Evolutionary conservation across 2,888 invertebrate genomes (phyloP), one percentile per base, ranked within the genome.

Genomic region (Cryptocheilus praepositus): DNA sequence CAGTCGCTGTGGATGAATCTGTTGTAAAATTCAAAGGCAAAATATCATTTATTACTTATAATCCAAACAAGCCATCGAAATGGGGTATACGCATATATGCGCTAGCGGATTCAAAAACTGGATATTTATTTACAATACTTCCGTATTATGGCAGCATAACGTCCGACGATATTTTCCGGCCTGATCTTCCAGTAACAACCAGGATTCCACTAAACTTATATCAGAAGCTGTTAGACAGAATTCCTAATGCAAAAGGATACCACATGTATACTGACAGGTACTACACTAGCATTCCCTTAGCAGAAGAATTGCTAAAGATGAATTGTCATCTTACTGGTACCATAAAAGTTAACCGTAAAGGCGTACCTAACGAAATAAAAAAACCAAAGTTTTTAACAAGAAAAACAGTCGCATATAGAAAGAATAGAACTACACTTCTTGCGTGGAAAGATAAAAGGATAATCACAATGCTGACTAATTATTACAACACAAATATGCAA

Each of bases 131-230:
- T 62, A 54, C 64, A 36, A 70, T 80, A 63, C 73, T 78, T 63
- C 72, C 76, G 11, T 77, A 79, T 52, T 80, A 73, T 66, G 75
- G 76, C 43, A 71, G 62, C 18, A 61, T 71, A 19, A 79, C 76
- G 18, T 67, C 72, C 0, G 69, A 77, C n/a, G 45, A 56, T 60
- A 52, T 79, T 13, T 43, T 67, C 11, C 54, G 70, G 28, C 74
- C 76, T 1, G 73, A 77, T 55, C 56, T 80, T 18, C 70, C 74
- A 13, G 59, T 79, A 18, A 70, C 51, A 25, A 64, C 73, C 11
- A 72, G 77, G 64, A 79, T 77, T 64, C 64, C 68, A 11, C 18
- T 79, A 44, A 58, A 73, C 60, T 45, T 62, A 66, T 45, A 70
- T 58, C 16, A 77, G 25, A 64, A 61, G 13, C 62, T 76, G 59